Conservation (phyloP, 2,113 vertebrate genomes). For the Plecotus auritus region DNA sequence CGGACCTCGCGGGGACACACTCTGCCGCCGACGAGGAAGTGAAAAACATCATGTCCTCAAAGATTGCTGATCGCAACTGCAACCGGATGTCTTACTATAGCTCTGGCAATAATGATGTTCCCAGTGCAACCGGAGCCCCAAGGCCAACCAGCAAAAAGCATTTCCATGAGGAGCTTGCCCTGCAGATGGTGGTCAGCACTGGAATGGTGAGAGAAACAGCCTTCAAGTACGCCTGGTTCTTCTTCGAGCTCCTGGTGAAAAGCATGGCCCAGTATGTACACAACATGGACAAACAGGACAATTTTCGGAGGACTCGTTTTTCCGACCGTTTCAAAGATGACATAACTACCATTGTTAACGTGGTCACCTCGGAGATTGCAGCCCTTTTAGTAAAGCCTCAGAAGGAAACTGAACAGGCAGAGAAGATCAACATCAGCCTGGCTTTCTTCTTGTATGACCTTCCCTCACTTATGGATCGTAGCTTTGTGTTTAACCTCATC, state of each 20-base stretch:
- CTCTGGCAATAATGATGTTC: conserved; percentile 82
- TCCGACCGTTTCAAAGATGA: conserved; percentile 97
- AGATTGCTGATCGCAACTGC: conserved; percentile 86
- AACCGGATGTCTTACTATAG: conserved; percentile 90
- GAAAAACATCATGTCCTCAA: conserved; percentile 85
- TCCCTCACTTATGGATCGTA: conserved; percentile 97
- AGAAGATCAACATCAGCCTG: conserved; percentile 97
- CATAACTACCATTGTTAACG: conserved; percentile 93
- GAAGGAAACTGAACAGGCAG: conserved; percentile 96
- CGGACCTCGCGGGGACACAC: conserved; percentile 88
- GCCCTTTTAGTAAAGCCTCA: conserved; percentile 93
- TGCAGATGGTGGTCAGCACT: conserved; percentile 98
- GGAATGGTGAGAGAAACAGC: conserved; percentile 94
- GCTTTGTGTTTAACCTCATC: conserved; percentile 96
- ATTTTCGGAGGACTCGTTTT: conserved; percentile 88
- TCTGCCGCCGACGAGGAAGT: conserved; percentile 86
- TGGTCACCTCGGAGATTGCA: conserved; percentile 95
- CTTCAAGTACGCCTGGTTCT: conserved; percentile 99
- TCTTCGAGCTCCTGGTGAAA: conserved; percentile 98
- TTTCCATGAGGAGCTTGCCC: conserved; percentile 95
- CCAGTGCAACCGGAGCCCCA: conserved; percentile 77
- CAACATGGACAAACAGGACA: conserved; percentile 85
- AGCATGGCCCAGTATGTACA: conserved; percentile 96
- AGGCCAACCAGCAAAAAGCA: conserved; percentile 93
- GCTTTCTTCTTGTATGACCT: conserved; percentile 98